Conservation (phyloP, 2,888 invertebrate genomes). For the Leucophenga maculata region DNA sequence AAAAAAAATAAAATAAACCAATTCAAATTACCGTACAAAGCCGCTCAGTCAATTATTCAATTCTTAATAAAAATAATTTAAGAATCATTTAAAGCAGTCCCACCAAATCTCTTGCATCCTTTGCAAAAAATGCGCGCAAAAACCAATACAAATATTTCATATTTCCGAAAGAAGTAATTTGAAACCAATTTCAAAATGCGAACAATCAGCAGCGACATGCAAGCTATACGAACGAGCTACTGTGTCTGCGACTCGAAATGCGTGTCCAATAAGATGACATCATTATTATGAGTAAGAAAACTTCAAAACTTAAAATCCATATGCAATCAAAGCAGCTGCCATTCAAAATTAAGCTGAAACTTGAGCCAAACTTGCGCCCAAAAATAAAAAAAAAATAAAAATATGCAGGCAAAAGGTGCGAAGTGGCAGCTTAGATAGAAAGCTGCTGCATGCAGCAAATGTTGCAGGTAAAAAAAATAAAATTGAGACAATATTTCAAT, state of each 20-base stretch:
- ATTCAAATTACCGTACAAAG: too few relatives aligned
- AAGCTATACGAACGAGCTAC: background rate
- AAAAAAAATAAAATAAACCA: too few relatives aligned
- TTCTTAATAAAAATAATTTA: too few relatives aligned
- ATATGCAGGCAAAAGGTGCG: background rate
- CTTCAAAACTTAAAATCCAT: constrained; percentile 27
- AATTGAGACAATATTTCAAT: constrained; percentile 41
- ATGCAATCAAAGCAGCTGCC: constrained; percentile 32
- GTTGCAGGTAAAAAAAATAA: constrained; percentile 48
- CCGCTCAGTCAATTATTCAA: too few relatives aligned
- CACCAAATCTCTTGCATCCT: too few relatives aligned
- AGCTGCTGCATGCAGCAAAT: constrained; percentile 49
- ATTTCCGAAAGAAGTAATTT: constrained; percentile 7
- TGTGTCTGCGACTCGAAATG: background rate
- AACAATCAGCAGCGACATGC: background rate
- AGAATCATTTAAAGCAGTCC: too few relatives aligned
- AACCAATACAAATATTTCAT: constrained; percentile 32
- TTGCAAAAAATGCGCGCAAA: constrained; percentile 49
- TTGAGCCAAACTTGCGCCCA: constrained; percentile 18
- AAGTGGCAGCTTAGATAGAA: background rate
- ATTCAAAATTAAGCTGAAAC: constrained; percentile 27
- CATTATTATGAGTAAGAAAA: constrained; percentile 21
- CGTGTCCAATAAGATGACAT: constrained; percentile 16
- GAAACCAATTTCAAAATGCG: constrained; percentile 9
- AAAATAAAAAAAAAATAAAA: too few relatives aligned